Base-by-base conservation (phyloP, 2,113 vertebrate species). In the Pycnonotus jocosus region DNA sequence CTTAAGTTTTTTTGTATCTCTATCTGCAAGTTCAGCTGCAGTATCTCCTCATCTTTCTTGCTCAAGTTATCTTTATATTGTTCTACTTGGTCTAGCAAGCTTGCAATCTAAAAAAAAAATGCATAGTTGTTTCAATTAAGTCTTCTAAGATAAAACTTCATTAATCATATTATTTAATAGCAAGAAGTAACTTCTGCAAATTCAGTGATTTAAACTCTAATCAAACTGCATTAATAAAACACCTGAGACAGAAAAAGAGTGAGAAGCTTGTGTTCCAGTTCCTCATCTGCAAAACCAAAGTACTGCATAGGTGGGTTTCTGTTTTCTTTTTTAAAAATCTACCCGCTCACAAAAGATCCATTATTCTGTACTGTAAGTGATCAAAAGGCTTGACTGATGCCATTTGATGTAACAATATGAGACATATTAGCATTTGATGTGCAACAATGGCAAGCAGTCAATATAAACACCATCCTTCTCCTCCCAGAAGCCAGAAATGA, bases 1-100 rank as follows among this genome's bases (percentile, higher is more conserved):
- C 89, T 97, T 31, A 97, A 95, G 50, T 81, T 97, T 51, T 96
- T 97, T 60, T 98, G 96, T 9, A 97, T 60, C 70, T 98, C 98
- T 83, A 99, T 94, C 79, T 99, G 97, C 65, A 98, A 89, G 30
- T 97, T 98, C 76, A 99, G 97, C 74, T 98, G 98, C 58, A 98
- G 15, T 19, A 98, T 95, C 83, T 99, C 98, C 37, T 98, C 97
- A 1, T 97, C 98, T 94, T 98, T 98, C 80, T 97, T 97, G 56
- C 64, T 95, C 77, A 99, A 68, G 53, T 98, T 97, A 15, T 97
- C 97, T 97, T 98, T 98, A 44, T 98, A 95, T 45, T 97, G 96
- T 66, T 98, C 98, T 53, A 99, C 86, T 79, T 98, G 98, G 25
- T 98, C 97, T 79, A 97, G 87, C 62, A 99, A 94, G 44, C 93